These are phyloP conservation scores for Cettia cetti DNA, from an alignment of 2,113 vertebrate species.

Conservation along the genomic window DNA sequence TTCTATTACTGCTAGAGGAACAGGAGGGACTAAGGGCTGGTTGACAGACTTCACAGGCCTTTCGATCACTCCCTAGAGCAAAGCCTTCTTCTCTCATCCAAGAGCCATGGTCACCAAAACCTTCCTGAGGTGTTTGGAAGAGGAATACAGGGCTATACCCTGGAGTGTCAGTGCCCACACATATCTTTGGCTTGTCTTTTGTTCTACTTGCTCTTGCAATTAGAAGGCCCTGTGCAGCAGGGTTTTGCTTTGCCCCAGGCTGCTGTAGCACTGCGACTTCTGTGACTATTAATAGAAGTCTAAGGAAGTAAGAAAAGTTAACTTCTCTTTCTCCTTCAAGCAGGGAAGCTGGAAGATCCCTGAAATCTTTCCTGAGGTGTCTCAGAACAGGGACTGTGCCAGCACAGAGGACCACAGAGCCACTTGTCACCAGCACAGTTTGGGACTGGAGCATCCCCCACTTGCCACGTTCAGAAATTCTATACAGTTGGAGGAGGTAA, in stretches of 20 bases:
- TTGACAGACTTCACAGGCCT: neutral
- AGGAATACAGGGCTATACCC: neutral
- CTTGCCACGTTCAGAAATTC: neutral
- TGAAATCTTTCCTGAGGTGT: neutral
- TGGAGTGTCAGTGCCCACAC: neutral
- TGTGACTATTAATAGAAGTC: conserved; percentile 31
- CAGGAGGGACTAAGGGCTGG: neutral
- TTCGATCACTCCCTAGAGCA: neutral
- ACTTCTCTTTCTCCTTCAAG: conserved; percentile 20
- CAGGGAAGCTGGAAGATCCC: neutral
- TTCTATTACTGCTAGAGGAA: neutral
- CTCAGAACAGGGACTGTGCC: neutral
- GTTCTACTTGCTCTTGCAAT: neutral
- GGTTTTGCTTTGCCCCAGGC: neutral
- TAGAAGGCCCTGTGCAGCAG: neutral
- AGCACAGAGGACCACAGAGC: neutral
- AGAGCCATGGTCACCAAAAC: neutral
- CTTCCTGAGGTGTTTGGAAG: neutral
- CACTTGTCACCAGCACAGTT: neutral
- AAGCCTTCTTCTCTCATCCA: neutral
- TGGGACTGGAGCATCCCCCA: neutral
- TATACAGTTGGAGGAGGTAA: neutral
- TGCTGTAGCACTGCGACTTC: neutral
- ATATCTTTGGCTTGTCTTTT: neutral
- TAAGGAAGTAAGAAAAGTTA: conserved; percentile 24